Conservation (phyloP, 2,113 vertebrate genomes). For the Macheiramphus alcinus region DNA sequence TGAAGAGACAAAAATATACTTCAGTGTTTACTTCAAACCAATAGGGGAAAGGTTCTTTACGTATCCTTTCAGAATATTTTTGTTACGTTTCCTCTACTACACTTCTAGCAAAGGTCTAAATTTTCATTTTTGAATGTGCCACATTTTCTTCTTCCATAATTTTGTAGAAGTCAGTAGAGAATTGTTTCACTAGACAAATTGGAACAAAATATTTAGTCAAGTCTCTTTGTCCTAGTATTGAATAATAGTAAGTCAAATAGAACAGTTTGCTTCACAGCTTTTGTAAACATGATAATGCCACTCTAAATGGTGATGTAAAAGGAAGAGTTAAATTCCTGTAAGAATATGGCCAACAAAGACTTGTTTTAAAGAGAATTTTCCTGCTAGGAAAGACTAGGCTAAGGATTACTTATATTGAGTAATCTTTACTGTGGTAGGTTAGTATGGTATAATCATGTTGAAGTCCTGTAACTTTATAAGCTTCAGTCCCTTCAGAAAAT, state of each 20-base stretch:
- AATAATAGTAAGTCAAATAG: background rate
- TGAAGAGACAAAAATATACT: constrained; percentile 74
- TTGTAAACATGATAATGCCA: background rate
- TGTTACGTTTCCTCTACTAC: background rate
- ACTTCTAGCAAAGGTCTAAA: background rate
- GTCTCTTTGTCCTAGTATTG: background rate
- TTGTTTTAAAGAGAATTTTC: background rate
- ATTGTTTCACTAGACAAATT: background rate
- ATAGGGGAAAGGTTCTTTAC: constrained; percentile 82
- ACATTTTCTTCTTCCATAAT: background rate
- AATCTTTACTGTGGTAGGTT: background rate
- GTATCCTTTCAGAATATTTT: constrained; percentile 76
- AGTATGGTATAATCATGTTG: background rate
- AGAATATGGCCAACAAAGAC: background rate
- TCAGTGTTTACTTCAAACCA: constrained; percentile 85
- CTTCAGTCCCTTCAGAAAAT: background rate
- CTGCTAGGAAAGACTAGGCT: background rate
- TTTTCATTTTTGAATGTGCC: background rate
- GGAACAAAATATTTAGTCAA: background rate
- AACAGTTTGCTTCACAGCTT: background rate
- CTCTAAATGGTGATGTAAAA: background rate
- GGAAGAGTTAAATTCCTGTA: background rate
- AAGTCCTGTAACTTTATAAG: background rate
- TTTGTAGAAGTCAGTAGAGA: background rate
- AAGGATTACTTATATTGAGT: background rate